Base-by-base conservation (phyloP, 2,113 vertebrate genomes). In the Psittacus erithacus region DNA sequence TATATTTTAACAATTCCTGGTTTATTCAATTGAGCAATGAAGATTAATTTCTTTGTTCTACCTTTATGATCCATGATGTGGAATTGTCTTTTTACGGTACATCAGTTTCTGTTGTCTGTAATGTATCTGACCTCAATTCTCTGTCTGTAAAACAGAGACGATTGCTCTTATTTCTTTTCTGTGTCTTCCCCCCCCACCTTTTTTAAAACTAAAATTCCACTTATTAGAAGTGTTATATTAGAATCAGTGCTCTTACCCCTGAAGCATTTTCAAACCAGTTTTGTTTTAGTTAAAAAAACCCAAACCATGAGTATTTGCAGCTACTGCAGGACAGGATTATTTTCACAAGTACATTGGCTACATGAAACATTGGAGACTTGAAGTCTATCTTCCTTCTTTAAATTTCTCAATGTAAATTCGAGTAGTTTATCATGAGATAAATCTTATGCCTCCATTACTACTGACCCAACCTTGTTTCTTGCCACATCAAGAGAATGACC, bases 101-200 rank as follows among this genome's bases (percentile, higher is more conserved):
- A 19, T 53, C 17, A 24, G 10, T 78, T 81, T 86, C 46, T 80
- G 13, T 17, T 28, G 7, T 69, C 22, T 83, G 19, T 29, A 76
- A 44, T 2, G 6, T 23, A 55, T 17, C 44, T 77, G 50, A 77
- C 63, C 44, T 88, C 62, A 69, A 57, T 92, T 82, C 77, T 60
- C 9, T 29, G 17, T 41, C 46, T 84, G 28, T 67, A 88, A 90
- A 90, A 80, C 29, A 64, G 39, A 78, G 35, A 20, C 3, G 87
- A 64, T 16, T 1, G 4, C 43, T 90, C 2, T 68, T 75, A 38
- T 50, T 74, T 47, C 27, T 19, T 70, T 65, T 7, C 31, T 10
- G 20, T 6, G 3, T 20, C 2, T 44, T 17, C 0, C 4, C 12
- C 10, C 33, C 4, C 16, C 22, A 29, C 6, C 2, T 3, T 19